phyloP scores from a whole-genome alignment of 1,140 invertebrate species.

The roundworm (Caenorhabditis elegans) region WBcel235 BX284606.5:977001-977500 shows the following conservation, averaged over 20 bases:
- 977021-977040: constrained; percentile 46
- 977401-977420: too few relatives aligned
- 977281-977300: neutral
- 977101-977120: constrained; percentile 43
- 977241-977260: constrained; percentile 42
- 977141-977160: constrained; percentile 46
- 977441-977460: too few relatives aligned
- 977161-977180: constrained; percentile 51
- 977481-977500: too few relatives aligned
- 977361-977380: too few relatives aligned
- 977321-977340: too few relatives aligned
- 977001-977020: constrained; percentile 43
- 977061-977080: constrained; percentile 48
- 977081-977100: constrained; percentile 43
- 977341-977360: too few relatives aligned
- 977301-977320: neutral
- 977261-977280: constrained; percentile 49
- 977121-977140: constrained; percentile 49
- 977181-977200: constrained; percentile 48
- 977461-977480: too few relatives aligned
- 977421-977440: too few relatives aligned
- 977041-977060: constrained; percentile 47
- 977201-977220: constrained; percentile 40
- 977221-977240: constrained; percentile 48
- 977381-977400: too few relatives aligned